Base-by-base conservation (phyloP, 2,113 vertebrate genomes). In the Hippocampus barbouri region DNA sequence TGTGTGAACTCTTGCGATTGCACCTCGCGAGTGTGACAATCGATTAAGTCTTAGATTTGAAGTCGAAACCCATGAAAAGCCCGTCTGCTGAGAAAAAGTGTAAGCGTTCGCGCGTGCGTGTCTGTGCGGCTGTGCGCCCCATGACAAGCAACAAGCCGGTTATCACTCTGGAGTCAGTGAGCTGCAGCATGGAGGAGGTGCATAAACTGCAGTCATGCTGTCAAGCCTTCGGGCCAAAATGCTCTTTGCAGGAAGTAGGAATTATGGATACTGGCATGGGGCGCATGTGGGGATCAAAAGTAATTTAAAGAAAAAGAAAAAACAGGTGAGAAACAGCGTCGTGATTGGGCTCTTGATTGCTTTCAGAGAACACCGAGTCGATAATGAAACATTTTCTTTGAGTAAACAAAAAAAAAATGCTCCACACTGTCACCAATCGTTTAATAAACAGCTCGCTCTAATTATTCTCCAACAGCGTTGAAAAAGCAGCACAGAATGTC, bases 81-180 rank as follows among this genome's bases (percentile, higher is more conserved):
- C 16, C 18, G 64, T 30, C 10, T 62, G 67, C 59, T 56, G 71
- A 23, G 23, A 53, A 66, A 53, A 57, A 66, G 53, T 3, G 0
- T 4, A 71, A 34, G 30, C 30, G 30, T 25, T 0, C 43, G 43
- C 12, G 11, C 43, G 43, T 62, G 56, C 66, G 45, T 47, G 25
- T 25, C 1, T 25, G 25, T 25, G n/a, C n/a, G n/a, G 21, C 9
- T 47, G 25, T 10, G 3, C 40, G 64, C 21, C 41, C 43, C 11
- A 27, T 73, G 76, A 72, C n/a, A 23, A 68, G 69, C 34, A 38
- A 70, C 51, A 64, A 79, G 75, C 41, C 41, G 2, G 63, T 79
- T 85, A 82, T 88, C 79, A 21, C 70, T 80, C 45, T 30, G 73
- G 51, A 75, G 73, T 69, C 72, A 65, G 79, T 64, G 79, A 77